Evolutionary conservation across 2,797 vertebrate species (phyloP), one percentile per base, ranked within the genome.

Genomic region (Melanogrammus aeglefinus): DNA sequence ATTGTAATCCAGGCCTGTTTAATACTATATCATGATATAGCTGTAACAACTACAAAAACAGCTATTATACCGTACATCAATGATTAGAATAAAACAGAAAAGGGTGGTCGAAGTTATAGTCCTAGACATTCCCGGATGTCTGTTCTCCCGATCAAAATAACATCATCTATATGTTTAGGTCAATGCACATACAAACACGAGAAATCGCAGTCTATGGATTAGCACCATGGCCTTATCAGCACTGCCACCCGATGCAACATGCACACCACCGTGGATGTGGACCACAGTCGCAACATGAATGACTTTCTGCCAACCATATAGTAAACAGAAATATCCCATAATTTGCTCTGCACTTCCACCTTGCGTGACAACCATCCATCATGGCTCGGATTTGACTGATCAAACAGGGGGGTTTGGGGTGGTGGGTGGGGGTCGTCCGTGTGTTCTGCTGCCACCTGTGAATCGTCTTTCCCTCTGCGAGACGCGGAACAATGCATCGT

Each of bases 401-500:
- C 47, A 21, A 57, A 57, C 47, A 12, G 47, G 44, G 44, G 10
- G 41, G 51, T 3, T 51, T 16, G 18, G 35, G 35, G 35, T 47
- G 3, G 44, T 47, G 35, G 35, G 35, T 7, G 1, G 18, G 21
- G 13, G 47, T 21, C 57, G 57, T 63, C n/a, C 57, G n/a, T 63
- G 21, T 63, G 57, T 18, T 75, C 41, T 66, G 78, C 35, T 82
- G 36, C 89, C 92, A 92, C 92, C 89, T 92, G 92, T 92, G 76
- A 87, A 83, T 75, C 79, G 39, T 47, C 76, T 21, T 18, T 24
- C n/a, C 72, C 73, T 70, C 35, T 5, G 27, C 77, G 51, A 73
- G 16, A 72, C 51, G 31, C 41, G 78, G 57, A 83, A 82, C 85
- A 79, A 86, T 86, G 70, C 77, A 69, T n/a, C 76, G 87, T 76